These are phyloP conservation scores for Aphrophora alni DNA, from an alignment of 2,888 invertebrate genomes.

Conservation along the genomic window DNA sequence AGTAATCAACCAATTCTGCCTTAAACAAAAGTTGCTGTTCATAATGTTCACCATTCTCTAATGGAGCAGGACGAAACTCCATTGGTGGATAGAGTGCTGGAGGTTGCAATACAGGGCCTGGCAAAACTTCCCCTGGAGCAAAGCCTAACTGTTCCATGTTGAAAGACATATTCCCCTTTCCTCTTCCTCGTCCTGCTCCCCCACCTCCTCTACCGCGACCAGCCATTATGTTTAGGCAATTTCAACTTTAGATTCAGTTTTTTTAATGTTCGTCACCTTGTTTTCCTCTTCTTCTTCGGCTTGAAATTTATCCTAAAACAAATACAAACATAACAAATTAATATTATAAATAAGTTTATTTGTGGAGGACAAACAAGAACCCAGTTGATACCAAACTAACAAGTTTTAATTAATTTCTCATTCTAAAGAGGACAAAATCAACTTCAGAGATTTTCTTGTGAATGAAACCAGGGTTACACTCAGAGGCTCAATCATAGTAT, in stretches of 20 bases:
- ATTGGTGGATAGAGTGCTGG: slow-evolving; percentile 59
- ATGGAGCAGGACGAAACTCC: slow-evolving; percentile 59
- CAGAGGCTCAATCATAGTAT: too few species aligned
- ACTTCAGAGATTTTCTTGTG: too few species aligned
- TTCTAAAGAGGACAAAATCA: too few species aligned
- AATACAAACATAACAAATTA: too few species aligned
- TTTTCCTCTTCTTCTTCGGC: slow-evolving; percentile 53
- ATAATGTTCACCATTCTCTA: slow-evolving; percentile 50
- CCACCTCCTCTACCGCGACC: slow-evolving; percentile 54
- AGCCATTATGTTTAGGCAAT: slow-evolving; percentile 52
- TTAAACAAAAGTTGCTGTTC: slow-evolving; percentile 34
- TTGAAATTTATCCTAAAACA: slow-evolving; percentile 48
- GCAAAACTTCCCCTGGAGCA: slow-evolving; percentile 56
- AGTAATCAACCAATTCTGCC: slow-evolving; percentile 34
- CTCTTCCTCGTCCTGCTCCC: slow-evolving; percentile 55
- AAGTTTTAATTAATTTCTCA: too few species aligned
- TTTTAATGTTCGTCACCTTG: slow-evolving; percentile 53
- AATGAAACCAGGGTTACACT: too few species aligned
- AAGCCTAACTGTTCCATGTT: slow-evolving; percentile 57
- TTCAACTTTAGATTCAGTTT: slow-evolving; percentile 54
- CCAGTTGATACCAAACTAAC: too few species aligned
- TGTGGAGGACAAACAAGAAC: too few species aligned
- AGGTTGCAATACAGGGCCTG: slow-evolving; percentile 57
- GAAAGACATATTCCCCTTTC: slow-evolving; percentile 55
- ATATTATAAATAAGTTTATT: too few species aligned